Evolutionary conservation across 2,797 vertebrate species (phyloP).

Genomic region (Potorous gilbertii): DNA sequence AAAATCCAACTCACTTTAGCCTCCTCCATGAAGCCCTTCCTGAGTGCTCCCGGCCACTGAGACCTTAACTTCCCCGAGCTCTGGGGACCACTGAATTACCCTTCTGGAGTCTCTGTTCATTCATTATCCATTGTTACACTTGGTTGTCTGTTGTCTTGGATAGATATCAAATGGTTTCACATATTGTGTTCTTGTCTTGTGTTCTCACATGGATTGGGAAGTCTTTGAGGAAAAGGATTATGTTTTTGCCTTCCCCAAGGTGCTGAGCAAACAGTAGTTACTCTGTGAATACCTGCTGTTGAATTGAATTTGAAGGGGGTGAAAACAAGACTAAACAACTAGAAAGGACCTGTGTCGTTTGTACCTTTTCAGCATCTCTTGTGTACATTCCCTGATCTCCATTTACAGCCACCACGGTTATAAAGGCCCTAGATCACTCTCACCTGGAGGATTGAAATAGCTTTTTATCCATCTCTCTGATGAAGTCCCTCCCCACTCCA

Average conservation of each 20-base stretch:
- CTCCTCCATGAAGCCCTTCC: background rate
- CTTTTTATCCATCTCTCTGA: background rate
- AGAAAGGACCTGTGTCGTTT: background rate
- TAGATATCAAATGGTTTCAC: background rate
- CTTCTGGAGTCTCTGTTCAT: background rate
- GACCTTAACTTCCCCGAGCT: background rate
- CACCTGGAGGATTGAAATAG: background rate
- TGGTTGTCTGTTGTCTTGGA: background rate
- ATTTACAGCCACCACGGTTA: background rate
- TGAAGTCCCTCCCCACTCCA: background rate
- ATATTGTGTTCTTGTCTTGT: background rate
- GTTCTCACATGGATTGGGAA: background rate
- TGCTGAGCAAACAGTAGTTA: background rate
- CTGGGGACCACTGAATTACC: background rate
- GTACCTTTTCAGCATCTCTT: background rate
- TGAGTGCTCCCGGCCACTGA: background rate
- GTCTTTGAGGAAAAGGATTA: background rate
- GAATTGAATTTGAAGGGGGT: background rate
- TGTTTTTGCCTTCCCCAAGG: background rate
- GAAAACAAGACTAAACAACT: background rate
- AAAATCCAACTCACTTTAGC: background rate
- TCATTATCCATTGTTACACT: background rate
- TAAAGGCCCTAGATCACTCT: background rate
- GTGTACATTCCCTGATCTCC: background rate
- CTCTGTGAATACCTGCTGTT: background rate